These are phyloP conservation scores for Coptotermes formosanus DNA, from an alignment of 1,140 invertebrate genomes.

Conservation along the genomic window DNA sequence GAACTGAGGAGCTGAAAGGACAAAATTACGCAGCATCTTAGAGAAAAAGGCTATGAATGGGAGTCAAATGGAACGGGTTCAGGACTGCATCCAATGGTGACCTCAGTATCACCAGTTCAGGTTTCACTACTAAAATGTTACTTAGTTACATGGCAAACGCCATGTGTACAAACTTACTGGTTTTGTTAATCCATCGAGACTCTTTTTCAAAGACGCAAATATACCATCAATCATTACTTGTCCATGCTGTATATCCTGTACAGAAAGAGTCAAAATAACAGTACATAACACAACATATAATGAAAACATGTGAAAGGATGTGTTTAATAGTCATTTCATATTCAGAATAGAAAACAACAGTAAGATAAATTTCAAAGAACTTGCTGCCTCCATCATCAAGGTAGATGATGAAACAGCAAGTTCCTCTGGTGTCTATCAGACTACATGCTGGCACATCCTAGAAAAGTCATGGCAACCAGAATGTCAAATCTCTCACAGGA, in stretches of 20 bases:
- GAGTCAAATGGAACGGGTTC: too few species aligned
- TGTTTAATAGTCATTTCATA: too few species aligned
- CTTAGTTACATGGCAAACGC: not conserved
- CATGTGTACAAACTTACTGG: conserved; percentile 54
- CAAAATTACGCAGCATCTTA: too few species aligned
- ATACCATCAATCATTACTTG: conserved; percentile 71
- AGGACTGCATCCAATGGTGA: too few species aligned
- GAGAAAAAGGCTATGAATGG: too few species aligned
- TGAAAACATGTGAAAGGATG: too few species aligned
- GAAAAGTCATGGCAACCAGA: not conserved
- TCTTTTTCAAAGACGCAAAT: conserved; percentile 60
- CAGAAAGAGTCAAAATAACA: conserved; percentile 30
- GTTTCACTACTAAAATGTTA: too few species aligned
- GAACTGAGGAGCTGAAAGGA: too few species aligned
- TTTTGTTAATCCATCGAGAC: conserved; percentile 61
- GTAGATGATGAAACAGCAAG: not conserved
- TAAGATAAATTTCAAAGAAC: too few species aligned
- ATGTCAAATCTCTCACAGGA: not conserved
- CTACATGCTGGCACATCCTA: too few species aligned
- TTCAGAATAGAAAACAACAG: too few species aligned
- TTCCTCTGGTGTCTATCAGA: not conserved
- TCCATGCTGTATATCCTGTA: conserved; percentile 62
- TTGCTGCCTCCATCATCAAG: not conserved
- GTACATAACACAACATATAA: not conserved
- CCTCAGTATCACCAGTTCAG: too few species aligned